These are phyloP conservation scores for Peromyscus californicus DNA, from an alignment of 2,113 vertebrate species.

Conservation along the genomic window DNA sequence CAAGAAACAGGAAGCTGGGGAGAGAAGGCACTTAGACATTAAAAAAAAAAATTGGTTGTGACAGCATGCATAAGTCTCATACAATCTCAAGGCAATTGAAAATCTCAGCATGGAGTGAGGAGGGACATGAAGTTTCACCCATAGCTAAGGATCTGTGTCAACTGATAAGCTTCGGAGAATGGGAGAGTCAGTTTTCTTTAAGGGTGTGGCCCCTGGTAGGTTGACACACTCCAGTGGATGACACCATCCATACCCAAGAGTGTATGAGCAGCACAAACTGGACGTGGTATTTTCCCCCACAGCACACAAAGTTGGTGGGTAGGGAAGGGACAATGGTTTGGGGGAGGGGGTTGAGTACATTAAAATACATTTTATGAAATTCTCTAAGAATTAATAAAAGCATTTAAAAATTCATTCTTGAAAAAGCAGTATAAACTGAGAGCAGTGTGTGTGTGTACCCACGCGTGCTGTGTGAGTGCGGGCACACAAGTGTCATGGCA, in stretches of 20 bases:
- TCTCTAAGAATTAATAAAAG: neutral
- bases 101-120: too few species aligned
- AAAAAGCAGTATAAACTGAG: neutral
- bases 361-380: neutral
- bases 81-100: neutral
- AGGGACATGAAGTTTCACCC: neutral
- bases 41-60: conserved; percentile 63
- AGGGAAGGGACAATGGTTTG: neutral
- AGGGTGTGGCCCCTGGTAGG: neutral
- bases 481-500: neutral
- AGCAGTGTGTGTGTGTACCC: neutral
- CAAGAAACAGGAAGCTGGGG: conserved; percentile 4
- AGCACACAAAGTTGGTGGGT: neutral
- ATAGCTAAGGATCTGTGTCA: neutral
- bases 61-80: neutral
- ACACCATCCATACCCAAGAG: neutral
- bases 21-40: conserved; percentile 53
- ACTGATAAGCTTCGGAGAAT: neutral
- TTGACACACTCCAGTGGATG: too few species aligned
- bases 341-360: neutral
- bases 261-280: neutral
- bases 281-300: neutral
- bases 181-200: neutral
- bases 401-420: too few species aligned
- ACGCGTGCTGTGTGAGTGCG: neutral